Evolutionary conservation across 2,797 vertebrate species (phyloP).

Genomic region (Pantherophis vulpinus): DNA sequence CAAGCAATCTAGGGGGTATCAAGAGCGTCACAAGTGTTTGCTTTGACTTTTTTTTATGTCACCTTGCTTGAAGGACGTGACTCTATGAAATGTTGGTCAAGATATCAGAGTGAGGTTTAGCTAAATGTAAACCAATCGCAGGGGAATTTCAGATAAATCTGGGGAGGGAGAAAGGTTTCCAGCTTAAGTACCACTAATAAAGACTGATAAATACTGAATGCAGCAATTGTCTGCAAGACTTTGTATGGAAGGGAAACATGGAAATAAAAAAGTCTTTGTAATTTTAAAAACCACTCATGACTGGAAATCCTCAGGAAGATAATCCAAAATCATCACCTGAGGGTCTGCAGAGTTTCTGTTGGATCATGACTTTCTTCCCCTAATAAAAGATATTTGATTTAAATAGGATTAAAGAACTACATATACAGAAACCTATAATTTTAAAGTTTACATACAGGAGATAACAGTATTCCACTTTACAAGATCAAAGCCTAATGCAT

Average conservation of each 20-base stretch:
- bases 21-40: not conserved
- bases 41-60: not conserved
- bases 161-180: constrained; percentile 41
- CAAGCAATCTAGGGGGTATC: not conserved
- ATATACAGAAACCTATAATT: constrained; percentile 20
- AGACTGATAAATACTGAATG: constrained; percentile 23
- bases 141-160: not conserved
- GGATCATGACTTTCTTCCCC: constrained; percentile 23
- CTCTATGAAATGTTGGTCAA: not conserved
- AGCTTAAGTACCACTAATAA: not conserved
- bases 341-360: constrained; percentile 39
- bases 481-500: not conserved
- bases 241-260: constrained; percentile 17
- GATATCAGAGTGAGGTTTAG: not conserved
- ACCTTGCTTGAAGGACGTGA: not conserved
- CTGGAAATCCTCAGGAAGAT: constrained; percentile 52
- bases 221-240: constrained; percentile 13
- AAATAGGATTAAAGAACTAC: constrained; percentile 55
- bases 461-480: not conserved
- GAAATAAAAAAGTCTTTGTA: constrained; percentile 55
- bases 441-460: constrained; percentile 41
- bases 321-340: constrained; percentile 63
- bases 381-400: constrained; percentile 51
- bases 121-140: constrained; percentile 21
- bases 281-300: constrained; percentile 54